These are phyloP conservation scores for Puntigrus tetrazona DNA, from an alignment of 2,113 vertebrate species.

Conservation along the genomic window DNA sequence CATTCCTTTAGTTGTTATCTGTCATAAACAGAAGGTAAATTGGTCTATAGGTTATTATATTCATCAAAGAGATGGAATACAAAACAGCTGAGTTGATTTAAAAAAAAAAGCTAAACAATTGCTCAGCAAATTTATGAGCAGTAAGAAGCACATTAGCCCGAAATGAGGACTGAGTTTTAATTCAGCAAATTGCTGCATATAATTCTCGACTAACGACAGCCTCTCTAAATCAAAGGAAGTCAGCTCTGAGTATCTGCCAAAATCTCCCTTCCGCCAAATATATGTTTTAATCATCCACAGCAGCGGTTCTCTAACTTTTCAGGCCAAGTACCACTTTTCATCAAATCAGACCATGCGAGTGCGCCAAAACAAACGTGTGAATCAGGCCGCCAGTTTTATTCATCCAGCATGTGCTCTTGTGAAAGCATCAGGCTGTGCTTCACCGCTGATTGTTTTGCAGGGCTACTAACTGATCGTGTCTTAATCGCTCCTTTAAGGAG, in stretches of 20 bases:
- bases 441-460: constrained; percentile 21
- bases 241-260: constrained; percentile 26
- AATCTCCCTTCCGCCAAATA: constrained; percentile 4
- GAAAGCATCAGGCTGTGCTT: constrained; percentile 2
- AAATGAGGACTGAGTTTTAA: constrained; percentile 37
- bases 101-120: not conserved
- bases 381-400: constrained; percentile 5
- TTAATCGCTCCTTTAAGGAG: constrained; percentile 34
- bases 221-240: constrained; percentile 36
- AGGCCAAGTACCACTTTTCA: constrained; percentile 28
- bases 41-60: not conserved
- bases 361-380: not conserved
- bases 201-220: constrained; percentile 42
- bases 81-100: constrained; percentile 12
- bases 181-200: constrained; percentile 49
- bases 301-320: not conserved
- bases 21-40: not conserved
- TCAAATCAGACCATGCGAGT: not conserved
- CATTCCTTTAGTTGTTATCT: not conserved
- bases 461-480: constrained; percentile 16
- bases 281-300: constrained; percentile 30
- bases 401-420: constrained; percentile 7
- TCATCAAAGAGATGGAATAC: not conserved
- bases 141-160: not conserved
- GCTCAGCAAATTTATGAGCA: constrained; percentile 16